These are phyloP conservation scores for Scortum barcoo DNA, from an alignment of 2,113 vertebrate genomes.

Conservation along the genomic window DNA sequence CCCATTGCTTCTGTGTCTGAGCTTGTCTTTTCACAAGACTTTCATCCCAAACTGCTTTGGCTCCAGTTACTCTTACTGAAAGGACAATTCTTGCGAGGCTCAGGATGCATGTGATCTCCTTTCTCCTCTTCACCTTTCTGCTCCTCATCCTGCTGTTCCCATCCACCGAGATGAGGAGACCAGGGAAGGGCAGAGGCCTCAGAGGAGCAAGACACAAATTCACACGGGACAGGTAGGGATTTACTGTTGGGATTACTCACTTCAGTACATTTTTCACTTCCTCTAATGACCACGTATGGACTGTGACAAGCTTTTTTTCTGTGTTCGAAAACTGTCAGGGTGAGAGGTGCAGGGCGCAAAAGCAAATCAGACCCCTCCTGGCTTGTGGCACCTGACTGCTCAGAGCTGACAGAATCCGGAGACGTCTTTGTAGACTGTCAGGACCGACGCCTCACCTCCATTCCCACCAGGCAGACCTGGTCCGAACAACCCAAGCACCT, in stretches of 20 bases:
- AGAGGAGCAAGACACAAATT: conserved; percentile 66
- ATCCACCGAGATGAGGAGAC: conserved; percentile 81
- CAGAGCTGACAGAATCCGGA: conserved; percentile 86
- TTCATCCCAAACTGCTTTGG: conserved; percentile 42
- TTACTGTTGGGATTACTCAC: not conserved
- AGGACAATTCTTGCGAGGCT: conserved; percentile 33
- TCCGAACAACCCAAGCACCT: conserved; percentile 90
- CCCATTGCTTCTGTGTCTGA: conserved; percentile 49
- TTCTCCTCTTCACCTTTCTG: conserved; percentile 80
- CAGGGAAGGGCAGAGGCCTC: conserved; percentile 69
- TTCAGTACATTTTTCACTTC: not conserved
- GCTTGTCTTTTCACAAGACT: not conserved
- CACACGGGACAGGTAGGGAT: conserved; percentile 62
- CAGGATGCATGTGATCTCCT: conserved; percentile 71
- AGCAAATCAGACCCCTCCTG: conserved; percentile 78
- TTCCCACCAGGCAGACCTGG: conserved; percentile 84
- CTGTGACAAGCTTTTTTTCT: not conserved
- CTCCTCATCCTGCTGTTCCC: conserved; percentile 87
- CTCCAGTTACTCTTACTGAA: conserved; percentile 34
- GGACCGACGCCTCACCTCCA: conserved; percentile 85
- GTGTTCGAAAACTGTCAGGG: conserved; percentile 56
- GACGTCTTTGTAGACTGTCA: conserved; percentile 93
- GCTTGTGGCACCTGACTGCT: conserved; percentile 84
- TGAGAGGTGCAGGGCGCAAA: conserved; percentile 58
- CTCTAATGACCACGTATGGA: not conserved